A percentile compares a stretch with the other conserved stretches of the same genome.
Conservation (phyloP, 2,113 vertebrate genomes). For the Todiramphus saurophagus region DNA sequence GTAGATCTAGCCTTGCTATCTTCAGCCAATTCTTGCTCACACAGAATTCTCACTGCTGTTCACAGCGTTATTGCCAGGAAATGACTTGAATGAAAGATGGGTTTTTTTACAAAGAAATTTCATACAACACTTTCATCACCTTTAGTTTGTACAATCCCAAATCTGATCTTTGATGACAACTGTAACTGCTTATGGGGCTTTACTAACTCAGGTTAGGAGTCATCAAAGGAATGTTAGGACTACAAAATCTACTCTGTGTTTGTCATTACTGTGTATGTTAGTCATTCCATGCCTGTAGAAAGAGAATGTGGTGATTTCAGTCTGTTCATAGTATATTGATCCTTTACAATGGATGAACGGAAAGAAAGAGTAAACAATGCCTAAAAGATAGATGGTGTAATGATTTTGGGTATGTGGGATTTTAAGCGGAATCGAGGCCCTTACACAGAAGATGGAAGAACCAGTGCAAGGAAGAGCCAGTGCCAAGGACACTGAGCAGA, state of each 20-base stretch:
- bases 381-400: background rate
- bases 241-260: background rate
- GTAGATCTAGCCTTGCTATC: background rate
- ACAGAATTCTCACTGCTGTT: background rate
- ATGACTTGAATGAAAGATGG: background rate
- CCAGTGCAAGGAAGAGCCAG: background rate
- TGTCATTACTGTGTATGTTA: background rate
- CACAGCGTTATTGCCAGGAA: conserved; percentile 17
- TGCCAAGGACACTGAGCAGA: background rate
- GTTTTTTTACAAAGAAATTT: background rate
- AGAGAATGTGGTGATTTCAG: background rate
- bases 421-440: background rate
- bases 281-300: background rate
- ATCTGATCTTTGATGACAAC: conserved; percentile 33
- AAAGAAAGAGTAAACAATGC: background rate
- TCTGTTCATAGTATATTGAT: background rate
- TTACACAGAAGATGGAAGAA: background rate
- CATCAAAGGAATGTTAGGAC: conserved; percentile 4
- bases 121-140: conserved; percentile 12
- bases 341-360: background rate
- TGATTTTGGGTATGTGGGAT: background rate
- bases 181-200: background rate
- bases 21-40: background rate
- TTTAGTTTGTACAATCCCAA: conserved; percentile 15
- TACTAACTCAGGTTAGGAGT: background rate